Conservation (phyloP, 2,888 invertebrate species). For the Clivina fossor region DNA sequence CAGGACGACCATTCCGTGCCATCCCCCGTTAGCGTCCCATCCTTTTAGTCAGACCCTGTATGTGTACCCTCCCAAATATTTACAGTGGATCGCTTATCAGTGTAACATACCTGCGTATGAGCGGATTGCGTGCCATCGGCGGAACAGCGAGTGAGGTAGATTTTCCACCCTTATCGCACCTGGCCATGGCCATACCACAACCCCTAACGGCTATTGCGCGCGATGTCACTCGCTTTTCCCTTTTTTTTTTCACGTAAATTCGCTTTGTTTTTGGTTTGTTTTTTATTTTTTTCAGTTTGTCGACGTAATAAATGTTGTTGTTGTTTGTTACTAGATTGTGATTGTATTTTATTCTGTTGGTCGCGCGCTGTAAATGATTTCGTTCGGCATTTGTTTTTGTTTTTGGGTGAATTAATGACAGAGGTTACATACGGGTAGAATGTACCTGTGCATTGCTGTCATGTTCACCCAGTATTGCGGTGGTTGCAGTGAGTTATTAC, state of each 20-base stretch:
- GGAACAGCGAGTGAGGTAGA: too few species aligned
- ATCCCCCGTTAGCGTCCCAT: not conserved
- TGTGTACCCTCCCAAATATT: conserved; percentile 27
- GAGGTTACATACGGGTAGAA: too few species aligned
- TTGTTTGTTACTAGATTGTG: too few species aligned
- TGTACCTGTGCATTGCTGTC: too few species aligned
- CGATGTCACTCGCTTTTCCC: not conserved
- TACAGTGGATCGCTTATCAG: conserved; percentile 31
- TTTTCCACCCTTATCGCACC: conserved; percentile 32
- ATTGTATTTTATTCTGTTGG: too few species aligned
- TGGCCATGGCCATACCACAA: conserved; percentile 21
- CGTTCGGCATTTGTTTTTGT: too few species aligned
- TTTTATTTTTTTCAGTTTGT: conserved; percentile 4
- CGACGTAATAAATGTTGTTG: too few species aligned
- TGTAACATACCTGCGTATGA: conserved; percentile 5
- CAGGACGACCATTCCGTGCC: conserved; percentile 8
- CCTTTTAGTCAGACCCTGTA: not conserved
- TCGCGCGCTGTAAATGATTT: too few species aligned
- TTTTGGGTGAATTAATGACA: too few species aligned
- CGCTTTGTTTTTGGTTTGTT: conserved; percentile 7
- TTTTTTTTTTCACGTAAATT: conserved; percentile 3
- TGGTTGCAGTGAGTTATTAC: too few species aligned
- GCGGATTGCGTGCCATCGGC: conserved; percentile 8
- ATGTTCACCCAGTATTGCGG: too few species aligned
- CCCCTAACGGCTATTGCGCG: conserved; percentile 1